Conservation (phyloP, 1,140 invertebrate species). For the Cephus cinctus region DNA sequence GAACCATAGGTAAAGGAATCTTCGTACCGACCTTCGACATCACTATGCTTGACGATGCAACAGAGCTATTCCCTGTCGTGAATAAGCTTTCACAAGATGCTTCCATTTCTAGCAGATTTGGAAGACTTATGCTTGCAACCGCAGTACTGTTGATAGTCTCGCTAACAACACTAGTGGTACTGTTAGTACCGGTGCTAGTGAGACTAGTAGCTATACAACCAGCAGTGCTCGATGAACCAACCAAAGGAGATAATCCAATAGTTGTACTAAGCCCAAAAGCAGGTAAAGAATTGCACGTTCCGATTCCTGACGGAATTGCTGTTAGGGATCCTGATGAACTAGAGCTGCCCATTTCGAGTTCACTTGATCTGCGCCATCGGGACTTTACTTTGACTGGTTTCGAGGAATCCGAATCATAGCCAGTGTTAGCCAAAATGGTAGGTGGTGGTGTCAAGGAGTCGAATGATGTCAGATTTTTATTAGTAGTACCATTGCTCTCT, state of each 20-base stretch:
- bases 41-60: neutral
- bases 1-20: constrained; percentile 40
- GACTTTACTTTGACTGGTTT: constrained; percentile 85
- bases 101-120: neutral
- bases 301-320: neutral
- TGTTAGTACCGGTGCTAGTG: too few species aligned
- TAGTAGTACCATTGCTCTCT: constrained; percentile 36
- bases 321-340: constrained; percentile 9
- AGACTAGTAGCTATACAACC: too few species aligned
- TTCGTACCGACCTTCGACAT: constrained; percentile 39
- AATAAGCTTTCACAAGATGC: neutral
- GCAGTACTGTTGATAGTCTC: too few species aligned
- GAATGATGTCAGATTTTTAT: constrained; percentile 25
- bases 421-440: constrained; percentile 26
- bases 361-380: constrained; percentile 78
- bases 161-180: too few species aligned
- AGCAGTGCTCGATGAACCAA: too few species aligned
- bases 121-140: too few species aligned
- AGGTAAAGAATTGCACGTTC: too few species aligned
- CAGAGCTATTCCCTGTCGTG: neutral
- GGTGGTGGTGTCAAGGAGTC: constrained; percentile 32
- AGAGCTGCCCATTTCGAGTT: constrained; percentile 70
- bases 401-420: constrained; percentile 55
- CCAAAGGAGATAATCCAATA: too few species aligned
- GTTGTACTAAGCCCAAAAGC: too few species aligned